phyloP scores from a whole-genome alignment of 2,113 vertebrate species.

The Desmodus rotundus region DNA sequence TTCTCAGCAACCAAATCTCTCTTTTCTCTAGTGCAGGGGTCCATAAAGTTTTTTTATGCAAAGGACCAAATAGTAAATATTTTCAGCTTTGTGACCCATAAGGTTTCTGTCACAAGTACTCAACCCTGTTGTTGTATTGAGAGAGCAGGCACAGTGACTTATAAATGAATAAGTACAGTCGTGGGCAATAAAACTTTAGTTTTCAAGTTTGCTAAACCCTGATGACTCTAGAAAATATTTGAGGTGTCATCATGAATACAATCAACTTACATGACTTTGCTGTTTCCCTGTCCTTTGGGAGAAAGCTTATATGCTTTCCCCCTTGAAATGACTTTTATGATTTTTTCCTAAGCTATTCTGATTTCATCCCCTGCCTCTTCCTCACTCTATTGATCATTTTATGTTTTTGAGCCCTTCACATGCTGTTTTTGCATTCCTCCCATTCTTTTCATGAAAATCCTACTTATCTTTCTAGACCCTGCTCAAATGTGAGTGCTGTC shows the following conservation, averaged over 20 bases:
- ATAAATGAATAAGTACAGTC: neutral
- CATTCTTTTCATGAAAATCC: neutral
- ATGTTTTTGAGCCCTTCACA: neutral
- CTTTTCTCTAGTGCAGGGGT: neutral
- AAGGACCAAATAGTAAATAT: neutral
- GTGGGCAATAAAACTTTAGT: neutral
- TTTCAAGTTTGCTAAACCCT: neutral
- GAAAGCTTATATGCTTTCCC: neutral
- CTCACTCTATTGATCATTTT: neutral
- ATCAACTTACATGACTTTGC: neutral
- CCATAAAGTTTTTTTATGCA: neutral
- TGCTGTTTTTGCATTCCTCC: neutral
- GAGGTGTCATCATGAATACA: neutral
- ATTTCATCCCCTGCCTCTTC: neutral
- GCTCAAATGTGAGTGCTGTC: neutral
- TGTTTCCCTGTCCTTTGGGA: neutral
- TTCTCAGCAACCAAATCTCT: neutral
- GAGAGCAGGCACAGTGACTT: neutral
- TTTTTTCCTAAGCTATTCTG: neutral
- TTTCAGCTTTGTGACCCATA: neutral
- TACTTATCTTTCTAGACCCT: neutral
- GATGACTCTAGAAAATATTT: neutral
- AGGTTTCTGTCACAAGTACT: neutral
- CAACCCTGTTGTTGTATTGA: neutral
- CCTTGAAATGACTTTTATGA: neutral